Evolutionary conservation across 2,113 vertebrate genomes (phyloP).

Genomic region (Lycaon pictus): DNA sequence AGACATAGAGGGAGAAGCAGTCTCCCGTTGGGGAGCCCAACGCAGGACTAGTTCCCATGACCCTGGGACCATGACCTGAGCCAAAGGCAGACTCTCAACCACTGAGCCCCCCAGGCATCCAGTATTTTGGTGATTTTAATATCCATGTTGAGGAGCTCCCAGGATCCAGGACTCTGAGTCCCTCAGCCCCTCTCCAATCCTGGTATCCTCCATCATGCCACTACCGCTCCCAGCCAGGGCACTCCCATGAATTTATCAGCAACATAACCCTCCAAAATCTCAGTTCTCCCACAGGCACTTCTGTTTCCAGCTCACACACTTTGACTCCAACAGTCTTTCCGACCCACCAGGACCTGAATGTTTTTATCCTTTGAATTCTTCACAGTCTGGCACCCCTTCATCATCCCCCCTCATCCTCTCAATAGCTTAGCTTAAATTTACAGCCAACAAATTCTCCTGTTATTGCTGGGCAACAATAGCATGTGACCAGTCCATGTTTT

Average conservation of each 20-base stretch:
- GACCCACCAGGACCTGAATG: neutral
- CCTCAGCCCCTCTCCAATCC: accelerated
- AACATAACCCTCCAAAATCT: neutral
- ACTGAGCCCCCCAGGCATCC: too few species aligned
- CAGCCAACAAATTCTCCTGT: neutral
- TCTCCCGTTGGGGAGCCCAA: too few species aligned
- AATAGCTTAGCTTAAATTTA: neutral
- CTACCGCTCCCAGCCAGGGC: accelerated
- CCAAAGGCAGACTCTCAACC: too few species aligned
- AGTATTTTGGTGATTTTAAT: neutral
- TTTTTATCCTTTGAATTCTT: neutral
- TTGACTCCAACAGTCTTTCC: neutral
- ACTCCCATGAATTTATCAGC: neutral
- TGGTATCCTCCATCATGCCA: accelerated
- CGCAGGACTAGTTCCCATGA: too few species aligned
- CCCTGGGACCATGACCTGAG: too few species aligned
- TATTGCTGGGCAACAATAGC: neutral
- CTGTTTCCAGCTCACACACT: neutral
- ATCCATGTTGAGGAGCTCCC: neutral
- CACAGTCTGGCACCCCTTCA: neutral
- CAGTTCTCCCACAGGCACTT: neutral
- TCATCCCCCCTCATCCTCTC: neutral
- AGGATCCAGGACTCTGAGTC: neutral
- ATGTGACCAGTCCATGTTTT: neutral
- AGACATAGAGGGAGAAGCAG: too few species aligned